phyloP scores from a whole-genome alignment of 2,797 vertebrate genomes.

The Benthosema pterotum region DNA sequence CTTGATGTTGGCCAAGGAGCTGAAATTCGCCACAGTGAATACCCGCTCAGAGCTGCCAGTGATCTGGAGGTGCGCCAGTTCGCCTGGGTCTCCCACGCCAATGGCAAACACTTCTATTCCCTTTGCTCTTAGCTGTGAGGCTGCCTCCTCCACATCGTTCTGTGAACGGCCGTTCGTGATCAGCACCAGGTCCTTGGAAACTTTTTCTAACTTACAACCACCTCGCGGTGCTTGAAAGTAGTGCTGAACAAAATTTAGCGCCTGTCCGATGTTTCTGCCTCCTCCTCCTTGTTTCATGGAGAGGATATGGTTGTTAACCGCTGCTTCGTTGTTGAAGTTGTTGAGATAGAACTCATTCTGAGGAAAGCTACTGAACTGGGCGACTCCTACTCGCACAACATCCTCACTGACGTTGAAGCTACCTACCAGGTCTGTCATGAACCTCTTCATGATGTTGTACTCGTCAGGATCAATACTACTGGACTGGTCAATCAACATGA shows the following conservation, averaged over 20 bases:
- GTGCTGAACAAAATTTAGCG: slow-evolving; percentile 61
- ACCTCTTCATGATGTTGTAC: slow-evolving; percentile 80
- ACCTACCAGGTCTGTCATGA: slow-evolving; percentile 71
- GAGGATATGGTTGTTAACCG: slow-evolving; percentile 63
- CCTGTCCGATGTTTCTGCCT: slow-evolving; percentile 71
- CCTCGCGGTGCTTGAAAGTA: slow-evolving; percentile 77
- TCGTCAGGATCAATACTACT: slow-evolving; percentile 62
- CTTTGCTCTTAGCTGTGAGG: slow-evolving; percentile 57
- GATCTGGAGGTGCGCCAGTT: slow-evolving; percentile 81
- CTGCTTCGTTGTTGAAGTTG: slow-evolving; percentile 30
- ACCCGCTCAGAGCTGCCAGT: slow-evolving; percentile 61
- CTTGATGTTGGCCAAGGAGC: slow-evolving; percentile 60
- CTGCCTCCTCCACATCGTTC: slow-evolving; percentile 69
- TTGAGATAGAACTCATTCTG: slow-evolving; percentile 80
- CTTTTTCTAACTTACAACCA: slow-evolving; percentile 53
- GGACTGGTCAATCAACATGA: slow-evolving; percentile 85
- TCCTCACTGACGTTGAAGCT: slow-evolving; percentile 70
- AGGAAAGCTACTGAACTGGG: slow-evolving; percentile 78
- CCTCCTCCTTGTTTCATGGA: slow-evolving; percentile 51
- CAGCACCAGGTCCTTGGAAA: slow-evolving; percentile 83
- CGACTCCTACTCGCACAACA: slow-evolving; percentile 76
- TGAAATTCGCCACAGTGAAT: slow-evolving; percentile 70
- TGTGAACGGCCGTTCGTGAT: slow-evolving; percentile 82
- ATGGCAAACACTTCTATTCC: slow-evolving; percentile 79
- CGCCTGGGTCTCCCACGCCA: slow-evolving; percentile 70